A percentile compares a stretch with the other conserved stretches of the same genome.
These are phyloP conservation scores for Clunio marinus DNA, from an alignment of 2,888 invertebrate species.

Conservation along the genomic window DNA sequence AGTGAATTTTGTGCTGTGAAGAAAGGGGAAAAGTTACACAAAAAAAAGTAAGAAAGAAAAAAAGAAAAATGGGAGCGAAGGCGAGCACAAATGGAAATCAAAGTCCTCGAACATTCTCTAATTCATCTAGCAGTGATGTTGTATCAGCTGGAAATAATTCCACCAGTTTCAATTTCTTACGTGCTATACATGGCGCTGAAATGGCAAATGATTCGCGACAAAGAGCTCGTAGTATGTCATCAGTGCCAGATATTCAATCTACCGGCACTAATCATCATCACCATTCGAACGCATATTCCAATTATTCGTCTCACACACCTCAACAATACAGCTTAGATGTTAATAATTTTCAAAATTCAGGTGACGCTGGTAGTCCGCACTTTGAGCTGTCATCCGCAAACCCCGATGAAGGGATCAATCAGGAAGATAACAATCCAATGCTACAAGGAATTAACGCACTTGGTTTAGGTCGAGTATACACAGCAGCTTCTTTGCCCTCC, in stretches of 20 bases:
- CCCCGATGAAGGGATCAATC: slow-evolving; percentile 41
- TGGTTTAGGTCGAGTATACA: slow-evolving; percentile 73
- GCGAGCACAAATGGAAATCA: slow-evolving; percentile 71
- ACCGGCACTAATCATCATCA: slow-evolving; percentile 55
- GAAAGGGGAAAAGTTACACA: neutral
- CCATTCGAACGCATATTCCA: slow-evolving; percentile 44
- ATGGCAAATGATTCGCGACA: slow-evolving; percentile 67
- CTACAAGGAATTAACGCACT: slow-evolving; percentile 48
- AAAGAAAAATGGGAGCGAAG: slow-evolving; percentile 69
- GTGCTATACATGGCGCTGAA: slow-evolving; percentile 68
- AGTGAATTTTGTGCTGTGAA: neutral
- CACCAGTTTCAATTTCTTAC: slow-evolving; percentile 64
- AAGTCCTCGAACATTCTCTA: slow-evolving; percentile 73
- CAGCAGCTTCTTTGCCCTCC: slow-evolving; percentile 84
- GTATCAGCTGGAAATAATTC: slow-evolving; percentile 53
- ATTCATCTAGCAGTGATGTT: slow-evolving; percentile 64
- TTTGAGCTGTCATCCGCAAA: slow-evolving; percentile 28
- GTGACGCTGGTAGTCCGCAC: slow-evolving; percentile 42
- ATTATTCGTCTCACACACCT: slow-evolving; percentile 48
- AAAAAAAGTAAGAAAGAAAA: neutral
- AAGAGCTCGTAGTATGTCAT: slow-evolving; percentile 75
- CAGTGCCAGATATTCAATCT: slow-evolving; percentile 62
- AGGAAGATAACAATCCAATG: slow-evolving; percentile 20
- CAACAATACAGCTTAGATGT: slow-evolving; percentile 38
- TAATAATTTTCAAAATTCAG: slow-evolving; percentile 44